Evolutionary conservation across 2,797 vertebrate species (phyloP).

Genomic region (Tachyglossus aculeatus): DNA sequence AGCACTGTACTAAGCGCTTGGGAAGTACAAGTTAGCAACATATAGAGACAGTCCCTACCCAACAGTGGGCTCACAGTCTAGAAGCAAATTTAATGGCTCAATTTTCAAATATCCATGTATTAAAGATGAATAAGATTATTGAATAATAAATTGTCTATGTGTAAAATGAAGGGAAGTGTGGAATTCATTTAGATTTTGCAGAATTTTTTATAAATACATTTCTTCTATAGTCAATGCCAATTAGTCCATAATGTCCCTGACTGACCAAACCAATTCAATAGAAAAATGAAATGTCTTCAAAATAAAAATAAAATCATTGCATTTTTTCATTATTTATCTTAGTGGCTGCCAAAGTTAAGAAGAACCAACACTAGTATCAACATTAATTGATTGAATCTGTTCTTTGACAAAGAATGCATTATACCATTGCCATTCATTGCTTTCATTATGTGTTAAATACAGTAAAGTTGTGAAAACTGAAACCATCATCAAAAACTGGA

Average conservation of each 20-base stretch:
- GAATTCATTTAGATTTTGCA: slow-evolving; percentile 28
- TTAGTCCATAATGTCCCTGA: slow-evolving; percentile 21
- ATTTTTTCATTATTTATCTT: slow-evolving; percentile 27
- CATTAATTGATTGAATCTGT: too few relatives aligned
- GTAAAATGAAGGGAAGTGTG: slow-evolving; percentile 49
- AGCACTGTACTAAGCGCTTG: too few relatives aligned
- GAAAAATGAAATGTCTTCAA: slow-evolving; percentile 41
- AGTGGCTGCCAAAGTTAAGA: too few relatives aligned
- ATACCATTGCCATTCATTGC: too few relatives aligned
- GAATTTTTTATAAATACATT: slow-evolving; percentile 2
- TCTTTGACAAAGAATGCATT: too few relatives aligned
- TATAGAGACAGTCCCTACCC: too few relatives aligned
- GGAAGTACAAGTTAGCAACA: too few relatives aligned
- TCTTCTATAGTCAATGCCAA: slow-evolving; percentile 17
- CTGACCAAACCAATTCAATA: slow-evolving; percentile 23
- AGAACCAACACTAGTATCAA: too few relatives aligned
- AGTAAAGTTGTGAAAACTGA: too few relatives aligned
- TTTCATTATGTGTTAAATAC: too few relatives aligned
- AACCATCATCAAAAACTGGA: too few relatives aligned
- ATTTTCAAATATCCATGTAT: slow-evolving; percentile 22
- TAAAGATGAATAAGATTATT: slow-evolving; percentile 48
- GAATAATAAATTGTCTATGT: slow-evolving; percentile 36
- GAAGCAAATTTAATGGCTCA: slow-evolving; percentile 20
- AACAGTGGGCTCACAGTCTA: too few relatives aligned
- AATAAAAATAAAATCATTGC: slow-evolving; percentile 19